Percentiles rank a stretch among this genome's conserved stretches.
Evolutionary conservation across 2,113 vertebrate species (phyloP).

Genomic region (Caranx melampygus): DNA sequence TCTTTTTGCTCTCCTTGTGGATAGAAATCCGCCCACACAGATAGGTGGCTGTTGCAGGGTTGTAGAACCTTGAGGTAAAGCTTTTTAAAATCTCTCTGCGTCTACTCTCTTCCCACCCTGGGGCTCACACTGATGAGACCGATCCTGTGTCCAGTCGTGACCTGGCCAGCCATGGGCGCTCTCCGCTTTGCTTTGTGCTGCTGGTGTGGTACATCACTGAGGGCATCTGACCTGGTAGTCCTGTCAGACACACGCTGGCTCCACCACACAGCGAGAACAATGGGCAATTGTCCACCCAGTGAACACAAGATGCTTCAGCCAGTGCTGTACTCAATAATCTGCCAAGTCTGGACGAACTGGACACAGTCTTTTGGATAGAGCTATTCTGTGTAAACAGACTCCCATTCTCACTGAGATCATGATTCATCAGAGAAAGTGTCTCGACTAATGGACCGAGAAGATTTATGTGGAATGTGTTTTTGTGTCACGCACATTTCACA

Average conservation of each 20-base stretch:
- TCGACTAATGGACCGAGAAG: constrained; percentile 66
- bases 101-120: constrained; percentile 18
- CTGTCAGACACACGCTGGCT: constrained; percentile 50
- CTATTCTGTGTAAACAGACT: constrained; percentile 59
- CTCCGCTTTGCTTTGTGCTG: constrained; percentile 34
- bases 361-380: constrained; percentile 46
- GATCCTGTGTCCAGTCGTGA: constrained; percentile 35
- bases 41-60: background rate
- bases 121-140: constrained; percentile 37
- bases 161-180: constrained; percentile 32
- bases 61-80: constrained; percentile 6
- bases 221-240: constrained; percentile 58
- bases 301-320: constrained; percentile 53
- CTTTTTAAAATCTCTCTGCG: constrained; percentile 14
- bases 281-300: constrained; percentile 54
- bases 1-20: background rate
- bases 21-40: background rate
- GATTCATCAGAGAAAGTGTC: constrained; percentile 72
- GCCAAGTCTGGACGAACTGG: constrained; percentile 58
- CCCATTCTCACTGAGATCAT: constrained; percentile 64
- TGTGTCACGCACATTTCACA: constrained; percentile 66
- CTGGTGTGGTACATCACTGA: constrained; percentile 48
- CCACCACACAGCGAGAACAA: constrained; percentile 57
- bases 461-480: constrained; percentile 76
- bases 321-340: constrained; percentile 45